Evolutionary conservation across 2,113 vertebrate genomes (phyloP).

Genomic region (Synodontis membranacea): DNA sequence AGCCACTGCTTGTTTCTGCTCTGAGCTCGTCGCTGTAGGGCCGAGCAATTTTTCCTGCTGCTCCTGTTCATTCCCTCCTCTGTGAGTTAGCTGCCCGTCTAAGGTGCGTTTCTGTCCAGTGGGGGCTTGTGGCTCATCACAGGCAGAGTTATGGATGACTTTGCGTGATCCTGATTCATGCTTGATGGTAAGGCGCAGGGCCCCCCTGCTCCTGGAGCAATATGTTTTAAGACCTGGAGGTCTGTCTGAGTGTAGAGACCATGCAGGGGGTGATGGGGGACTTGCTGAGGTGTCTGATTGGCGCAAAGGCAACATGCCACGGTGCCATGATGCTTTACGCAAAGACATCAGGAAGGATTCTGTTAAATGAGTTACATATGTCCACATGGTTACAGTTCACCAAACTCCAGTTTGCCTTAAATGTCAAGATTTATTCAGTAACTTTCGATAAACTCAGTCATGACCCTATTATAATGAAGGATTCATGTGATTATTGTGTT

Average conservation of each 20-base stretch:
- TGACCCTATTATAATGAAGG: background rate
- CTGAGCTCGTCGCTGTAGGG: conserved; percentile 33
- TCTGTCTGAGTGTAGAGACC: conserved; percentile 70
- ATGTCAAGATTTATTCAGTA: no score
- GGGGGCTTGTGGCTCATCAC: conserved; percentile 50
- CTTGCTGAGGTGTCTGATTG: conserved; percentile 47
- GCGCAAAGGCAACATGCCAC: conserved; percentile 38
- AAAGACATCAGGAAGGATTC: conserved; percentile 70
- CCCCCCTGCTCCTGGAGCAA: conserved; percentile 74
- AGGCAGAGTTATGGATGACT: conserved; percentile 74
- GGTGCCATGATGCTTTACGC: conserved; percentile 60
- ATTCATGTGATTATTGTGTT: background rate
- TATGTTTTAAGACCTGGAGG: conserved; percentile 77
- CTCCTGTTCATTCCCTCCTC: conserved; percentile 45
- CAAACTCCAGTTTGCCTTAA: background rate
- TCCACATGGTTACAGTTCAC: background rate
- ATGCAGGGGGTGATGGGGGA: conserved; percentile 68
- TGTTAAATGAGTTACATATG: conserved; percentile 48
- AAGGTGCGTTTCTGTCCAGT: conserved; percentile 64
- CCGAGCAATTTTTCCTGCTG: conserved; percentile 42
- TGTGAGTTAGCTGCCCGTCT: conserved; percentile 68
- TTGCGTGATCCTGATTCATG: conserved; percentile 77
- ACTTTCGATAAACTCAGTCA: background rate
- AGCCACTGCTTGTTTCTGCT: background rate
- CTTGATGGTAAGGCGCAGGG: conserved; percentile 78